These are phyloP conservation scores for Leguminivora glycinivorella DNA, from an alignment of 1,140 invertebrate genomes.

Conservation along the genomic window DNA sequence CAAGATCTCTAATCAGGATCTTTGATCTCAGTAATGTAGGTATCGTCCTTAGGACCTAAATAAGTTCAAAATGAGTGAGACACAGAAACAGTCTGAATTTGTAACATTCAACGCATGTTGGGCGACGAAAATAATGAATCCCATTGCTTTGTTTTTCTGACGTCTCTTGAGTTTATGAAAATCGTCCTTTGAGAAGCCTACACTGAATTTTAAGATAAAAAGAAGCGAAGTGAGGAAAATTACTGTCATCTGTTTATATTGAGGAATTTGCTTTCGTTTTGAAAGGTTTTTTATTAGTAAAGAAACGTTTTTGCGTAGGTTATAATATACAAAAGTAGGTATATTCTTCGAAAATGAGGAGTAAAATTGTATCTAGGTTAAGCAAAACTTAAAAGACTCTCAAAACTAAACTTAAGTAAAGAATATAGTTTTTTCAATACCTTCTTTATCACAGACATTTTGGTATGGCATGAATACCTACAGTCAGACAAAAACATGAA, in stretches of 20 bases:
- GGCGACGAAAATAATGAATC: conserved; percentile 18
- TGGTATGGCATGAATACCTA: too few relatives aligned
- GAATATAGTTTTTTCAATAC: too few relatives aligned
- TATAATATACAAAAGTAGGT: background rate
- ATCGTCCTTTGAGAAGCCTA: conserved; percentile 16
- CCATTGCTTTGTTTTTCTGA: conserved; percentile 20
- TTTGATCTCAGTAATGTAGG: too few relatives aligned
- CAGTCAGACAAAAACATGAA: too few relatives aligned
- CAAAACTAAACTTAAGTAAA: too few relatives aligned
- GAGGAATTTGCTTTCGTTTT: background rate
- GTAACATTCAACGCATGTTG: conserved; percentile 7
- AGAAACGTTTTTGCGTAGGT: background rate
- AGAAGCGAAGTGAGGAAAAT: conserved; percentile 21
- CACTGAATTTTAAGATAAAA: conserved; percentile 18
- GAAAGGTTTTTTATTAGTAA: background rate
- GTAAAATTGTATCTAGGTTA: too few relatives aligned
- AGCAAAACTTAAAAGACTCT: too few relatives aligned
- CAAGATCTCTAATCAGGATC: too few relatives aligned
- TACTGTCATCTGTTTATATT: conserved; percentile 16
- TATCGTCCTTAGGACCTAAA: background rate
- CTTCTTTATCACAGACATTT: too few relatives aligned
- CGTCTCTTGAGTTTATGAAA: conserved; percentile 23
- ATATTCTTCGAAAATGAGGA: too few relatives aligned
- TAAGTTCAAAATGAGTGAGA: background rate
- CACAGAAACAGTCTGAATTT: background rate